Evolutionary conservation across 2,888 invertebrate genomes (phyloP), one percentile per base, ranked within the genome.

Genomic region (Taphrorychus bicolor): DNA sequence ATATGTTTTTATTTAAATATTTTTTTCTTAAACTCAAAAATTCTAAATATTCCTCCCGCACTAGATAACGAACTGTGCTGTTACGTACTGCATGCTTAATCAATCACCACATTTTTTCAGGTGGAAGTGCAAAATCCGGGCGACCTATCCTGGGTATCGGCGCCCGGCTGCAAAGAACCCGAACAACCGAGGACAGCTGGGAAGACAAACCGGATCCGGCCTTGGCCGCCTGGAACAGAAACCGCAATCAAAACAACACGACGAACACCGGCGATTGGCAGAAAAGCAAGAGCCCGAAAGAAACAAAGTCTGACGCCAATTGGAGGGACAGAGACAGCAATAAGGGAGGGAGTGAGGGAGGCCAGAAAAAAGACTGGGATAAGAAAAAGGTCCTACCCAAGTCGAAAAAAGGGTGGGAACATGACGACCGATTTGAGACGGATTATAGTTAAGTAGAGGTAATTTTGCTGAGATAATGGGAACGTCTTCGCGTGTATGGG

Each of bases 341-440:
- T 32, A 65, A 52, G 21, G 57, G 49, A 41, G 63, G 70, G 53
- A 66, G 65, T 32, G 59, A 67, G 18, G 48, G 32, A 49, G 60
- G 60, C 7, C 58, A 41, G 71, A 66, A 60, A 52, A 67, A 61
- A 18, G 67, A 69, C 17, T 66, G 66, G 69, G 69, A 71, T 5
- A 70, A 75, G 64, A 67, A 72, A 61, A 48, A 76, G 51, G 19
- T 51, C 5, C 59, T 53, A 5, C 59, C 68, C 11, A 70, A 68
- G 48, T 21, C n/a, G 5, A 63, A 73, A 60, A 80, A 80, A 68
- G 81, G 80, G 0, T 82, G 81, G 80, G 81, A 82, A 65, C 81
- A 82, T 58, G 82, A 82, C 66, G 82, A 82, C 59, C 73, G 82
- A 69, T 81, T 82, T 70, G 81, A 81, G 42, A 81, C 75, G 62